Percentiles rank a stretch among this genome's conserved stretches.
These are phyloP conservation scores for Pteronotus mesoamericanus DNA, from an alignment of 2,797 vertebrate species.

Conservation along the genomic window DNA sequence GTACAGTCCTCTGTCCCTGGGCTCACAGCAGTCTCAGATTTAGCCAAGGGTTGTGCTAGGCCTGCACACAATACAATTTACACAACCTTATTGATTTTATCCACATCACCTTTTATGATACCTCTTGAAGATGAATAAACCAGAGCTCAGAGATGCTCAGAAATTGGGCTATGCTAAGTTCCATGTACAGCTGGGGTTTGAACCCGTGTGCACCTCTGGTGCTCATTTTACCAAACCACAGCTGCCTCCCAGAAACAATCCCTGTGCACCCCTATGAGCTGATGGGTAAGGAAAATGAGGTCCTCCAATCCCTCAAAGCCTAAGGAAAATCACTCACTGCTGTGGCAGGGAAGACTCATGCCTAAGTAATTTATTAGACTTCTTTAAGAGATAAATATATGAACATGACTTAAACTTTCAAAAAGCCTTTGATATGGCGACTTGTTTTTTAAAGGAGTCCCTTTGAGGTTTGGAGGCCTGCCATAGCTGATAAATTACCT, in stretches of 20 bases:
- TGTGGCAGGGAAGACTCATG: neutral
- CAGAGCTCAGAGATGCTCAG: neutral
- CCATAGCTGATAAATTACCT: neutral
- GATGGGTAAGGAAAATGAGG: neutral
- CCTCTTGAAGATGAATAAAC: neutral
- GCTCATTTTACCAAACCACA: neutral
- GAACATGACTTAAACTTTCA: conserved; percentile 26
- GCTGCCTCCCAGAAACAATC: neutral
- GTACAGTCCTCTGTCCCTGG: neutral
- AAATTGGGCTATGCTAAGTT: neutral
- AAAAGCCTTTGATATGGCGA: conserved; percentile 37
- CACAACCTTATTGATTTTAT: neutral
- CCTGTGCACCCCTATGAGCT: neutral
- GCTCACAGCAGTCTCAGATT: neutral
- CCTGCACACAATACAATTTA: neutral
- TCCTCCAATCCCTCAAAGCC: neutral
- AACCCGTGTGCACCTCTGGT: neutral
- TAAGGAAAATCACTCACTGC: neutral
- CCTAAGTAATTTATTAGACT: conserved; percentile 33
- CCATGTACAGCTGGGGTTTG: neutral
- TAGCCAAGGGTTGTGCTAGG: neutral
- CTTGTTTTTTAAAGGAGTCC: neutral
- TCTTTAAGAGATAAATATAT: neutral
- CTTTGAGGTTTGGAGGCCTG: neutral
- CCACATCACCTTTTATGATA: neutral